Percentiles rank a stretch among this genome's conserved stretches.
phyloP scores from a whole-genome alignment of 2,797 vertebrate genomes.

The Vespertilio murinus region DNA sequence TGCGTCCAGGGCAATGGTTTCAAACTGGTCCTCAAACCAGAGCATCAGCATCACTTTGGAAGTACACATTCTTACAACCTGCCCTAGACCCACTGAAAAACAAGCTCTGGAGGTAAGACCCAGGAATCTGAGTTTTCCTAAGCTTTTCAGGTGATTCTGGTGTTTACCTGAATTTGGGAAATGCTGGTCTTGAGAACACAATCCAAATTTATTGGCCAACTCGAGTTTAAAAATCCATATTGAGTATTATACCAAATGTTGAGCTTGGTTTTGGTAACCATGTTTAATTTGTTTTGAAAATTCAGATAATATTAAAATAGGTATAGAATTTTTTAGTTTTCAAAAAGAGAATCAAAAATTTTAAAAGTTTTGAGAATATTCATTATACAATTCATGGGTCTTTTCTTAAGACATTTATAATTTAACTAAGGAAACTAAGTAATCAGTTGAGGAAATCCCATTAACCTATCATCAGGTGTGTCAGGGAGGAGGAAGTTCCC shows the following conservation, averaged over 20 bases:
- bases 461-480: not conserved
- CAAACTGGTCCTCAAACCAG: not conserved
- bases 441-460: not conserved
- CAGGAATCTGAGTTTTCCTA: not conserved
- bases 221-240: not conserved
- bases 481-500: not conserved
- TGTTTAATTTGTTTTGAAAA: not conserved
- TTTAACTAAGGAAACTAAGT: not conserved
- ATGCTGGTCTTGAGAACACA: not conserved
- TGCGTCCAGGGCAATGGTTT: fast-evolving
- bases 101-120: fast-evolving
- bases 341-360: not conserved
- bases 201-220: not conserved
- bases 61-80: not conserved
- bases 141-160: not conserved
- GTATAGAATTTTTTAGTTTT: not conserved
- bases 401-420: not conserved
- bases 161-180: not conserved
- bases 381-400: not conserved
- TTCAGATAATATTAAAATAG: not conserved
- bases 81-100: not conserved
- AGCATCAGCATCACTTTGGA: not conserved
- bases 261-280: not conserved
- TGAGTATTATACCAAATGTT: not conserved
- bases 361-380: not conserved